Conservation (phyloP, 1,140 invertebrate species). For the Pseudomyrmex sp. region DNA sequence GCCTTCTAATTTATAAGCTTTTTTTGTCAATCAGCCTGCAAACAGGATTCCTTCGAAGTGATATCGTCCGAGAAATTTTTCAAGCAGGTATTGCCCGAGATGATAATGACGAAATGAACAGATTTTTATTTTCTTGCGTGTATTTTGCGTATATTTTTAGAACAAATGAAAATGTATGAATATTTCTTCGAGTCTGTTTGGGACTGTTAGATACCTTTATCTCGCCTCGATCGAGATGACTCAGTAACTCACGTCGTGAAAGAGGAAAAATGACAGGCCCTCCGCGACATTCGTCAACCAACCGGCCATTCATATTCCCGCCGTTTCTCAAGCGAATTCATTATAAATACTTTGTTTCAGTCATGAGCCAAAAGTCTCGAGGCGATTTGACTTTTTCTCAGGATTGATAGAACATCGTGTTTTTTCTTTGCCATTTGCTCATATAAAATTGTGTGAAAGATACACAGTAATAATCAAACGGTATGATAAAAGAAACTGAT, state of each 20-base stretch:
- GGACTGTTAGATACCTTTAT: slow-evolving; percentile 68
- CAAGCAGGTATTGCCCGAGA: neutral
- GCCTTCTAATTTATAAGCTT: no score
- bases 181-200: slow-evolving; percentile 39
- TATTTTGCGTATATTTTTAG: slow-evolving; percentile 63
- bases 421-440: neutral
- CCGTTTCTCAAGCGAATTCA: slow-evolving; percentile 51
- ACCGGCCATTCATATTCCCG: slow-evolving; percentile 54
- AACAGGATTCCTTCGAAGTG: neutral
- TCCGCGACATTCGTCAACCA: slow-evolving; percentile 48
- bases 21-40: neutral
- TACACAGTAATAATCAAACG: neutral
- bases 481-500: neutral
- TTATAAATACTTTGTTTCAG: slow-evolving; percentile 53
- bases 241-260: slow-evolving; percentile 51
- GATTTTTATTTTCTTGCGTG: neutral
- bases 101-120: slow-evolving; percentile 8
- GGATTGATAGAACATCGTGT: neutral
- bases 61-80: slow-evolving; percentile 43
- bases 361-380: slow-evolving; percentile 33
- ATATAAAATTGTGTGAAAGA: neutral
- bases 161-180: slow-evolving; percentile 73
- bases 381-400: neutral
- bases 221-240: slow-evolving; percentile 51
- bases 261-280: slow-evolving; percentile 47